Evolutionary conservation across 2,888 invertebrate genomes (phyloP).

Genomic region (Sericinus montela): DNA sequence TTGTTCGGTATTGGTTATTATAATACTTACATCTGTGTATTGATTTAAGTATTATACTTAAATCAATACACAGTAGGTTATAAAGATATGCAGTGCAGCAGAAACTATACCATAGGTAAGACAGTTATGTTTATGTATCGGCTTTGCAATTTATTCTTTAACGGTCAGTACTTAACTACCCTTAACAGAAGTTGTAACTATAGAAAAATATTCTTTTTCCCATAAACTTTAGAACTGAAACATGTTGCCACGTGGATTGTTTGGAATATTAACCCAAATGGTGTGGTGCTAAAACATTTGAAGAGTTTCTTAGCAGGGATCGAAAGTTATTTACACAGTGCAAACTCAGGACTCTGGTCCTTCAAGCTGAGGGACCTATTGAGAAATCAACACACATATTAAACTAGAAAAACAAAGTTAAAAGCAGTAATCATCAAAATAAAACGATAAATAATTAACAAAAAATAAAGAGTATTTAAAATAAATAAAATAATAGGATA

Average conservation of each 20-base stretch:
- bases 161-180: too few relatives aligned
- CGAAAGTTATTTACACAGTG: slow-evolving; percentile 93
- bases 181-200: too few relatives aligned
- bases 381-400: too few relatives aligned
- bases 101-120: slow-evolving; percentile 72
- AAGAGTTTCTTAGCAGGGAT: slow-evolving; percentile 89
- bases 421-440: too few relatives aligned
- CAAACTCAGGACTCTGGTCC: slow-evolving; percentile 92
- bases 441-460: too few relatives aligned
- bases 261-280: slow-evolving; percentile 82
- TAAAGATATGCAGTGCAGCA: slow-evolving; percentile 81
- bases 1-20: too few relatives aligned
- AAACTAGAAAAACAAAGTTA: too few relatives aligned
- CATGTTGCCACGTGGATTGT: slow-evolving; percentile 80
- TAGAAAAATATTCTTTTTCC: background rate
- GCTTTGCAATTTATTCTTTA: too few relatives aligned
- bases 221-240: slow-evolving; percentile 48
- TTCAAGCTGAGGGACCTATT: slow-evolving; percentile 83
- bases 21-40: too few relatives aligned
- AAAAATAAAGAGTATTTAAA: too few relatives aligned
- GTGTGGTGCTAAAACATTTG: slow-evolving; percentile 84
- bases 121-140: slow-evolving; percentile 10
- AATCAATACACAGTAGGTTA: slow-evolving; percentile 89
- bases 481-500: too few relatives aligned
- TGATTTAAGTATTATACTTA: too few relatives aligned